These are phyloP conservation scores for Rhinoptilus africanus DNA, from an alignment of 2,113 vertebrate genomes.

Conservation along the genomic window DNA sequence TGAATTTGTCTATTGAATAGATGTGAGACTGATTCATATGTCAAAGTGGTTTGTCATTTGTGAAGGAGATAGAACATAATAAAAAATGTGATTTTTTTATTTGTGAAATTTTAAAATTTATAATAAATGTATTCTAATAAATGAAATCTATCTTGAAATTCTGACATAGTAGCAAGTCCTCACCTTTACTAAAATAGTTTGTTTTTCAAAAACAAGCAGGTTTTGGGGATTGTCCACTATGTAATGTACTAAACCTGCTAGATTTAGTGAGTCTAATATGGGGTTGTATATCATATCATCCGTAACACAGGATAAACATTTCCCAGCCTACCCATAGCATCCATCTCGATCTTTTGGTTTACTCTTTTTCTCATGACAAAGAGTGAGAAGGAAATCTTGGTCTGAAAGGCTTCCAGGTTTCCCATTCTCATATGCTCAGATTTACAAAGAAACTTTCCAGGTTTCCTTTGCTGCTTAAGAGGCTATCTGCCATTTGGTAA, in stretches of 20 bases:
- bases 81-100: neutral
- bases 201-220: neutral
- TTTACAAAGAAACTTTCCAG: neutral
- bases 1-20: neutral
- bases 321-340: neutral
- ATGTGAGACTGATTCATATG: neutral
- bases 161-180: neutral
- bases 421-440: neutral
- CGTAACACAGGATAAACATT: neutral
- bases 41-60: neutral
- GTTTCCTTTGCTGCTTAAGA: neutral
- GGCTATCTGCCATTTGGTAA: neutral
- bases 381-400: neutral
- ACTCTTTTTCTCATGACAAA: rapidly evolving
- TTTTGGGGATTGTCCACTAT: neutral
- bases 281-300: neutral
- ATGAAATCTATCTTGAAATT: neutral
- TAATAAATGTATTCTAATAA: neutral
- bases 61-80: neutral
- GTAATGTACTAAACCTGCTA: neutral
- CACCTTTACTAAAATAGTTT: neutral
- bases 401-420: neutral
- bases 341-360: neutral
- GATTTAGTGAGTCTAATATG: neutral
- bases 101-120: neutral